These are phyloP conservation scores for Bursaphelenchus mucronatus DNA, from an alignment of 1,140 invertebrate species.

Conservation along the genomic window DNA sequence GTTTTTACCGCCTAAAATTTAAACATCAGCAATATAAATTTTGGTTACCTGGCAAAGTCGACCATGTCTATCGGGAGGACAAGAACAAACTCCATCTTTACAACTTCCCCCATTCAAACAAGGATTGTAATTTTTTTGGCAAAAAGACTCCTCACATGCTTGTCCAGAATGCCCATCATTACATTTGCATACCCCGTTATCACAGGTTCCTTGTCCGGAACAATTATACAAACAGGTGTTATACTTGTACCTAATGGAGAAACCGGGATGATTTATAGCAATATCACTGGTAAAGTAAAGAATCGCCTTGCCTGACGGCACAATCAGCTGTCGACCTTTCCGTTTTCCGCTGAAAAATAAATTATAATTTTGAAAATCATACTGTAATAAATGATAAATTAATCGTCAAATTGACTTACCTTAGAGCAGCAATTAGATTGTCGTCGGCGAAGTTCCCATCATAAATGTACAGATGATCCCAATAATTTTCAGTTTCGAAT, in stretches of 20 bases:
- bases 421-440: constrained; percentile 55
- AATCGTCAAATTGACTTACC: constrained; percentile 31
- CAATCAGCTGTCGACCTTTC: constrained; percentile 30
- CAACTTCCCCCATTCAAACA: no score
- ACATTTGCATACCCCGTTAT: constrained; percentile 25
- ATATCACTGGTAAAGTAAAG: constrained; percentile 60
- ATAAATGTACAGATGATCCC: constrained; percentile 60
- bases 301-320: constrained; percentile 49
- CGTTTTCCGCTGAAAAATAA: constrained; percentile 37
- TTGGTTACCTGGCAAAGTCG: no score
- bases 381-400: constrained; percentile 1
- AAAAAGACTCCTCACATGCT: constrained; percentile 37
- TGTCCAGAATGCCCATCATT: constrained; percentile 30
- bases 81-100: no score
- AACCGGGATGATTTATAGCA: constrained; percentile 56
- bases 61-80: no score
- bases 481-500: constrained; percentile 60
- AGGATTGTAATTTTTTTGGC: background rate
- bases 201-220: constrained; percentile 43
- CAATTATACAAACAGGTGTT: constrained; percentile 50
- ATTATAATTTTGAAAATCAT: background rate
- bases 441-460: constrained; percentile 55
- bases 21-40: no score
- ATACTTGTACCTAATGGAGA: constrained; percentile 54
- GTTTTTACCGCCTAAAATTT: constrained; percentile 24